phyloP scores from a whole-genome alignment of 1,140 invertebrate species.

The Pseudachorutes palmiensis region DNA sequence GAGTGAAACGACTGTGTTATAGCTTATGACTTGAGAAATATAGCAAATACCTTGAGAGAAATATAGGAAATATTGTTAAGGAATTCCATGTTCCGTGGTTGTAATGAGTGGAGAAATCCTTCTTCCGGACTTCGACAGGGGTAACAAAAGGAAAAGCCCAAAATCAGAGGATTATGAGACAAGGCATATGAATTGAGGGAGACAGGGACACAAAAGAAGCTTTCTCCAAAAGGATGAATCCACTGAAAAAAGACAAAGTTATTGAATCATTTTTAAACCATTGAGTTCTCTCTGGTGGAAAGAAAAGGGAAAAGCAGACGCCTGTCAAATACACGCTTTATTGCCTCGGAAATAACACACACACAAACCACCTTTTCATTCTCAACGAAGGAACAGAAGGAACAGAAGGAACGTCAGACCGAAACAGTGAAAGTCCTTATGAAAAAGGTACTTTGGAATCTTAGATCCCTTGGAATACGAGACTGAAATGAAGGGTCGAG shows the following conservation, averaged over 20 bases:
- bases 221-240: constrained; percentile 12
- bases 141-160: background rate
- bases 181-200: constrained; percentile 5
- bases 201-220: constrained; percentile 6
- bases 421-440: background rate
- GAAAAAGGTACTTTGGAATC: background rate
- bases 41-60: too few relatives aligned
- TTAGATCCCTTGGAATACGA: background rate
- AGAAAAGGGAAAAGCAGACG: constrained; percentile 22
- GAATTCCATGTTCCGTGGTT: too few relatives aligned
- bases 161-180: constrained; percentile 4
- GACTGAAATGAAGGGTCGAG: background rate
- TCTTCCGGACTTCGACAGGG: too few relatives aligned
- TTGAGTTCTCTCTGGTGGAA: constrained; percentile 23
- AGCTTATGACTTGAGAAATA: too few relatives aligned
- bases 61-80: too few relatives aligned
- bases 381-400: background rate
- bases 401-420: background rate
- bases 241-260: constrained; percentile 36
- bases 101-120: too few relatives aligned
- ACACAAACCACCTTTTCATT: constrained; percentile 3
- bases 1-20: too few relatives aligned
- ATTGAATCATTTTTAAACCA: constrained; percentile 39
- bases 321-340: constrained; percentile 38
- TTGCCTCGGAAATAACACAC: constrained; percentile 34